Evolutionary conservation across 2,797 vertebrate species (phyloP).

Genomic region (Propithecus deckenii): DNA sequence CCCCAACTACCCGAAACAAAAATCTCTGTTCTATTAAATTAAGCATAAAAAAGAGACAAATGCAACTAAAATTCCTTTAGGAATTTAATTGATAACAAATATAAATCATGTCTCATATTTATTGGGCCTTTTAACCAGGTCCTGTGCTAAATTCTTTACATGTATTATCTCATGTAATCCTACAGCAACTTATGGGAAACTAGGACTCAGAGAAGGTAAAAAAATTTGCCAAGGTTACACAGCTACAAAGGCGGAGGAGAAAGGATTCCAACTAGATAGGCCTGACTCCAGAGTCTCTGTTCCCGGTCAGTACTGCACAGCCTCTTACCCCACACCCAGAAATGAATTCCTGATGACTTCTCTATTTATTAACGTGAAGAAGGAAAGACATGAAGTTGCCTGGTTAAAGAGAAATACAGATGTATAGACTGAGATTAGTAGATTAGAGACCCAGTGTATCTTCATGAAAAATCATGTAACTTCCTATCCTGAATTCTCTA

Average conservation of each 20-base stretch:
- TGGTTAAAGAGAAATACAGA: constrained; percentile 2
- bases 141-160: not conserved
- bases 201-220: not conserved
- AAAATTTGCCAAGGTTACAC: not conserved
- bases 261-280: not conserved
- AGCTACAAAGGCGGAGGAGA: not conserved
- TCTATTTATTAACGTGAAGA: not conserved
- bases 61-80: not conserved
- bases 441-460: not conserved
- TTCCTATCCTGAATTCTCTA: not conserved
- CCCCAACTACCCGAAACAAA: not conserved
- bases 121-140: not conserved
- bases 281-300: not conserved
- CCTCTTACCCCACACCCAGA: not conserved
- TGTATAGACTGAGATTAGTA: not conserved
- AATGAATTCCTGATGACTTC: not conserved
- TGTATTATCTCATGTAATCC: not conserved
- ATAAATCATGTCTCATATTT: not conserved
- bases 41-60: not conserved
- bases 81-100: not conserved
- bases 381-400: not conserved
- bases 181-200: not conserved
- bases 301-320: not conserved
- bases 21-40: not conserved
- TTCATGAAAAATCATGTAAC: not conserved